phyloP scores from a whole-genome alignment of 2,888 invertebrate species.

The Drosophila multiciliata region DNA sequence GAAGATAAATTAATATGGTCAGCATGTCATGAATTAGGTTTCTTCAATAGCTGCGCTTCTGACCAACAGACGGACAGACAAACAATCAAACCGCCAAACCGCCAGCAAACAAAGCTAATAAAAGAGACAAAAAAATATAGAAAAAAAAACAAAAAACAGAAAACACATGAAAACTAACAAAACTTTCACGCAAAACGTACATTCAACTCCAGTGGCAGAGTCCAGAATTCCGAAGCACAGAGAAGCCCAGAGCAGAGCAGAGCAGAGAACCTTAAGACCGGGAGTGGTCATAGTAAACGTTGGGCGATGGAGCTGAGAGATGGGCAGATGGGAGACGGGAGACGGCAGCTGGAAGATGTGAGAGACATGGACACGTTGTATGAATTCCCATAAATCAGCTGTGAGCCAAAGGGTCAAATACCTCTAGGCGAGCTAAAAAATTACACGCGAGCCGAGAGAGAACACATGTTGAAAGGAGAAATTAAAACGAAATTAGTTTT shows the following conservation, averaged over 20 bases:
- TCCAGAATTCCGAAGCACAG: conserved; percentile 34
- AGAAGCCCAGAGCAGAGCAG: conserved; percentile 18
- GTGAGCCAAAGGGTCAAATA: conserved; percentile 80
- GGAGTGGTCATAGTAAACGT: conserved; percentile 25
- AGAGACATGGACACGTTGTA: conserved; percentile 69
- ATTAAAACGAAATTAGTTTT: conserved; percentile 78
- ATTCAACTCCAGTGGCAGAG: conserved; percentile 67
- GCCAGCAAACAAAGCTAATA: conserved; percentile 69
- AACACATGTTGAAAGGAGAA: conserved; percentile 77
- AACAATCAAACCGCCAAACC: conserved; percentile 14
- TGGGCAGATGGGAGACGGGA: conserved; percentile 20
- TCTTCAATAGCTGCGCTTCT: conserved; percentile 43
- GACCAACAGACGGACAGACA: conserved; percentile 6
- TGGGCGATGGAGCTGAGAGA: conserved; percentile 25
- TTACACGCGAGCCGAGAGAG: conserved; percentile 66
- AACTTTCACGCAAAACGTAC: conserved; percentile 82
- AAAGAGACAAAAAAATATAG: conserved; percentile 10
- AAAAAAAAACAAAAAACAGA: conserved; percentile 13
- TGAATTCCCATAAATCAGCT: conserved; percentile 82
- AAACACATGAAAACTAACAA: conserved; percentile 49
- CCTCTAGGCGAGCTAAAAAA: conserved; percentile 69
- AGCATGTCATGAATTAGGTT: conserved; percentile 81
- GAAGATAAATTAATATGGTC: conserved; percentile 82
- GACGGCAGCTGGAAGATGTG: conserved; percentile 16
- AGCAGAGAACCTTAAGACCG: conserved; percentile 20